These are phyloP conservation scores for Paratilapia polleni DNA, from an alignment of 2,113 vertebrate genomes.

Conservation along the genomic window DNA sequence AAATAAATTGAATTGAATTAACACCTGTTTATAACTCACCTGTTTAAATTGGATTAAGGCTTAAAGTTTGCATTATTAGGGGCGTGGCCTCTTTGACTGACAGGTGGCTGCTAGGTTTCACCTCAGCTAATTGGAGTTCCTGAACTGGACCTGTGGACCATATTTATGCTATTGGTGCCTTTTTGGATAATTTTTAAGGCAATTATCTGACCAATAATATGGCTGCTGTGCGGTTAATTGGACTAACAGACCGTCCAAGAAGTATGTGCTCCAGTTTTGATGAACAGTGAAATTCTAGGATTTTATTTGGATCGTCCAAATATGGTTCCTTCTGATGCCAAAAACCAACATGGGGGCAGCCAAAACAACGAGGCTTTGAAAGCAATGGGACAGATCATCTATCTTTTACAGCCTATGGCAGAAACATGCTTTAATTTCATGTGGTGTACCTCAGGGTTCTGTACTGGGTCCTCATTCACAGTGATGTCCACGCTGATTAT, in stretches of 20 bases:
- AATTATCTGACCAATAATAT: neutral
- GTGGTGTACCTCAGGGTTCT: neutral
- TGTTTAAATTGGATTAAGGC: no score
- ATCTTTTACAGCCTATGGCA: neutral
- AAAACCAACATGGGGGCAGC: no score
- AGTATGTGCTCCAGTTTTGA: neutral
- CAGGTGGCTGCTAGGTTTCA: neutral
- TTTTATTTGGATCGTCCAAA: neutral
- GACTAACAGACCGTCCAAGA: neutral
- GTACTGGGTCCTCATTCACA: neutral
- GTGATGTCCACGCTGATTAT: no score
- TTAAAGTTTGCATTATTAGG: no score
- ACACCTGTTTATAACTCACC: no score
- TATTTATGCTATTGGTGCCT: neutral
- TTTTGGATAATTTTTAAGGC: neutral
- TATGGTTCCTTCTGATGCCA: no score
- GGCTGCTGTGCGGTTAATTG: neutral
- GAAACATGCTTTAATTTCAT: neutral
- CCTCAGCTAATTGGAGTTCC: neutral
- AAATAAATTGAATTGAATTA: no score
- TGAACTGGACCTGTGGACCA: no score
- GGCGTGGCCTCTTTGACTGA: neutral
- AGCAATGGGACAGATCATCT: neutral
- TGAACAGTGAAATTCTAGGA: neutral
- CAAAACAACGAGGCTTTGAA: neutral